These are phyloP conservation scores for Clitarchus hookeri DNA, from an alignment of 2,888 invertebrate species.

Conservation along the genomic window DNA sequence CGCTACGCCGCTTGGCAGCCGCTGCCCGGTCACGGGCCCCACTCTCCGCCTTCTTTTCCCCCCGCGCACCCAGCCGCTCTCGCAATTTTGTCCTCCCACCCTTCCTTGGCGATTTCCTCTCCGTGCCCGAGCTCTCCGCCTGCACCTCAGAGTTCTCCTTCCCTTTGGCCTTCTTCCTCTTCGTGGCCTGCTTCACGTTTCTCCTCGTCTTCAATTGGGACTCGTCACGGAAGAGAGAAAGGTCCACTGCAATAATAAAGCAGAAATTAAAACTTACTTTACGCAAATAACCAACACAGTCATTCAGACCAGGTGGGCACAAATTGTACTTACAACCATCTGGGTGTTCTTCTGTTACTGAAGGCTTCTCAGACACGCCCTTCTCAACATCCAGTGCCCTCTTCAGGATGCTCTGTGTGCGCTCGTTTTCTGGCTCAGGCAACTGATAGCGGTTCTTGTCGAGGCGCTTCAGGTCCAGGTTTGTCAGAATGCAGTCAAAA, in stretches of 20 bases:
- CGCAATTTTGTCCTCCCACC: conserved; percentile 36
- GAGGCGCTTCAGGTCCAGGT: conserved; percentile 74
- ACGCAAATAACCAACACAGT: background rate
- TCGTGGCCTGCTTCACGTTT: conserved; percentile 32
- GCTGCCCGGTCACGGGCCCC: conserved; percentile 31
- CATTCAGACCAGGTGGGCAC: background rate
- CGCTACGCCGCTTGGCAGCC: conserved; percentile 33
- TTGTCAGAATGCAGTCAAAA: conserved; percentile 88
- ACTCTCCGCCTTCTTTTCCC: conserved; percentile 29
- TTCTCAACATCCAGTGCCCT: conserved; percentile 82
- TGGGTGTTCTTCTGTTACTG: conserved; percentile 80
- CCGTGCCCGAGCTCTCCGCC: conserved; percentile 30
- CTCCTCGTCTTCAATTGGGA: conserved; percentile 71
- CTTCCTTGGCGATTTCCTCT: conserved; percentile 33
- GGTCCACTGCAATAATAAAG: conserved; percentile 65
- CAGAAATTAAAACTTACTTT: background rate
- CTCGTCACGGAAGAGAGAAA: conserved; percentile 82
- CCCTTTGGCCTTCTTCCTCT: conserved; percentile 33
- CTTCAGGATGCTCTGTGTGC: conserved; percentile 82
- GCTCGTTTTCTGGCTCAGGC: conserved; percentile 71
- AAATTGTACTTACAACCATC: conserved; percentile 73
- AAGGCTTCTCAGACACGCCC: conserved; percentile 65
- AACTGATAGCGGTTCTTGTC: conserved; percentile 73
- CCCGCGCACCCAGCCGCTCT: conserved; percentile 34
- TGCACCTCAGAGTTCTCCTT: conserved; percentile 31